These are phyloP conservation scores for Hippolais icterina DNA, from an alignment of 2,113 vertebrate species.

Conservation along the genomic window DNA sequence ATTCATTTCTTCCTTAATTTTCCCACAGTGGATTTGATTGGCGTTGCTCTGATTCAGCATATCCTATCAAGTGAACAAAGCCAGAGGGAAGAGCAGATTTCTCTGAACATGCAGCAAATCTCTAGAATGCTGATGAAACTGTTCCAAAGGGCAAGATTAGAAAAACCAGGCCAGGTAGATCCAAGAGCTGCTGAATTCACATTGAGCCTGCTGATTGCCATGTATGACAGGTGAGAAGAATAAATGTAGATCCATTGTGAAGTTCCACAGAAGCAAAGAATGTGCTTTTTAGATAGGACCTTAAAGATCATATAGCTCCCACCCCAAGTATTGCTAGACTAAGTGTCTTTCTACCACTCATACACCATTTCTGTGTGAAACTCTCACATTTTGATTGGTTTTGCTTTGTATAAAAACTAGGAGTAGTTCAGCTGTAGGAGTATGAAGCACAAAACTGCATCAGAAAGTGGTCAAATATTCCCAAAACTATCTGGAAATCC, in stretches of 20 bases:
- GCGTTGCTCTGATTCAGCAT: conserved; percentile 59
- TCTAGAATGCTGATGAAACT: conserved; percentile 67
- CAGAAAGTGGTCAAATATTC: not conserved
- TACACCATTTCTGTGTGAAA: not conserved
- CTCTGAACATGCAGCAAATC: conserved; percentile 64
- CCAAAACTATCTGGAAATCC: not conserved
- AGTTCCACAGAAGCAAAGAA: not conserved
- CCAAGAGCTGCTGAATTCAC: conserved; percentile 61
- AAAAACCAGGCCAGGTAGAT: conserved; percentile 59
- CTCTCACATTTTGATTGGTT: not conserved
- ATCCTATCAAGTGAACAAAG: conserved; percentile 37
- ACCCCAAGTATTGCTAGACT: not conserved
- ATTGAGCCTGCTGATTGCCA: conserved; percentile 67
- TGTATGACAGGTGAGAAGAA: conserved; percentile 79
- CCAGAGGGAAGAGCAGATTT: not conserved
- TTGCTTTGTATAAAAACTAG: not conserved
- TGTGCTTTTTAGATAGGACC: not conserved
- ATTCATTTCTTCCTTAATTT: not conserved
- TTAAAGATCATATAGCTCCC: not conserved
- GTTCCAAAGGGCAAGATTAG: conserved; percentile 66
- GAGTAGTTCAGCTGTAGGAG: not conserved
- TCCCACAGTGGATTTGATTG: conserved; percentile 75
- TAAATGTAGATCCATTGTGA: not conserved
- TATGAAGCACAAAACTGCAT: not conserved
- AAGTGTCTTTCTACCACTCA: not conserved